These are phyloP conservation scores for Tinamus major DNA, from an alignment of 2,797 vertebrate genomes.

Conservation along the genomic window DNA sequence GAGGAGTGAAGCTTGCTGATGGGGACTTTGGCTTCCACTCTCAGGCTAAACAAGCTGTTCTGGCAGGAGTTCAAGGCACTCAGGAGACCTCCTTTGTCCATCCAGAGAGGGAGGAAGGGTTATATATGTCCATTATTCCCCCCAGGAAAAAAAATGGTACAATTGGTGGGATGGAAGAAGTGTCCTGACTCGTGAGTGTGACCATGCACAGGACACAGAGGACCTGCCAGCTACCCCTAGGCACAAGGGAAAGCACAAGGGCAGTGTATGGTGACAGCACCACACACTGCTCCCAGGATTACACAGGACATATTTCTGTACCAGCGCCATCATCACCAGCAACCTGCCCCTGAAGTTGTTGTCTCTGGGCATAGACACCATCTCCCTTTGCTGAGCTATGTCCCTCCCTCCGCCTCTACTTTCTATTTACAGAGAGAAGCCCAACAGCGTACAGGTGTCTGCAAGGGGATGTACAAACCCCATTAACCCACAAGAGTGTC, in stretches of 20 bases:
- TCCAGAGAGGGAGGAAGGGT: background rate
- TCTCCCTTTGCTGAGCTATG: rapidly evolving
- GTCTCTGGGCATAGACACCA: background rate
- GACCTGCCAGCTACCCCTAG: background rate
- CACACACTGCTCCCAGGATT: background rate
- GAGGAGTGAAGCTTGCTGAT: background rate
- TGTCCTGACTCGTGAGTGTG: background rate
- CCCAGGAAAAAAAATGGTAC: background rate
- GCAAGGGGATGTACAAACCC: background rate
- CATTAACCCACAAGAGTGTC: background rate
- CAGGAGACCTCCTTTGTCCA: background rate
- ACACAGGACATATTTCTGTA: background rate
- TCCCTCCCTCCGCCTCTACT: rapidly evolving
- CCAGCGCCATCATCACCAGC: background rate
- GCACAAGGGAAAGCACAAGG: background rate
- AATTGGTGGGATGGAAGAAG: background rate
- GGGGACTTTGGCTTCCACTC: background rate
- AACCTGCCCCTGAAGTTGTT: background rate
- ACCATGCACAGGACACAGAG: background rate
- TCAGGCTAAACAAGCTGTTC: background rate
- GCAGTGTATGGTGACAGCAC: rapidly evolving
- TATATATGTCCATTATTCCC: background rate
- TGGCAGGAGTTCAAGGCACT: constrained; percentile 11
- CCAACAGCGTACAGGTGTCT: rapidly evolving
- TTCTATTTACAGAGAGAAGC: background rate